Evolutionary conservation across 2,797 vertebrate genomes (phyloP).

Genomic region (Lophius americanus): DNA sequence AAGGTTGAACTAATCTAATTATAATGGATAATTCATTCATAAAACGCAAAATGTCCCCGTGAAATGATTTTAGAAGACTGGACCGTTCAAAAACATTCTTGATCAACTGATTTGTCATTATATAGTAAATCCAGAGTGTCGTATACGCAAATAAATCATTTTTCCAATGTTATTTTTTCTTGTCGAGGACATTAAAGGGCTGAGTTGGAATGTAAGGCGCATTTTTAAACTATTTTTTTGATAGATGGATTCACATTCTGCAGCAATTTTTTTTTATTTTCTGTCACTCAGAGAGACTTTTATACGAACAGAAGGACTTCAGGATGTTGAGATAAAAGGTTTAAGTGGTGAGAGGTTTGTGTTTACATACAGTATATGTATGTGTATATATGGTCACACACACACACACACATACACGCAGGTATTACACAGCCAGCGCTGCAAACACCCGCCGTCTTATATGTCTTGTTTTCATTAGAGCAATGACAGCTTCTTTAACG

Average conservation of each 20-base stretch:
- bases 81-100: no score
- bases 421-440: slow-evolving; percentile 8
- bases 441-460: slow-evolving; percentile 4
- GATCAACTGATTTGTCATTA: no score
- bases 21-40: no score
- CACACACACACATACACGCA: not conserved
- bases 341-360: not conserved
- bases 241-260: not conserved
- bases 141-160: no score
- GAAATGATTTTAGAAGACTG: no score
- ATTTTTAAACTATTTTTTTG: slow-evolving; percentile 6
- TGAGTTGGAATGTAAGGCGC: not conserved
- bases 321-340: slow-evolving; percentile 13
- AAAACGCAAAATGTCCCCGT: no score
- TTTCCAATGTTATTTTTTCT: no score
- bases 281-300: not conserved
- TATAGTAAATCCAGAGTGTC: no score
- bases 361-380: not conserved
- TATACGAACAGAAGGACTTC: slow-evolving; percentile 2
- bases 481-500: slow-evolving; percentile 22
- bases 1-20: no score
- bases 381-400: not conserved
- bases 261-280: not conserved
- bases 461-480: slow-evolving; percentile 34
- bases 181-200: no score